Percentiles rank a stretch among this genome's conserved stretches.
phyloP scores from a whole-genome alignment of 2,888 invertebrate genomes.

The Lithosia quadra region DNA sequence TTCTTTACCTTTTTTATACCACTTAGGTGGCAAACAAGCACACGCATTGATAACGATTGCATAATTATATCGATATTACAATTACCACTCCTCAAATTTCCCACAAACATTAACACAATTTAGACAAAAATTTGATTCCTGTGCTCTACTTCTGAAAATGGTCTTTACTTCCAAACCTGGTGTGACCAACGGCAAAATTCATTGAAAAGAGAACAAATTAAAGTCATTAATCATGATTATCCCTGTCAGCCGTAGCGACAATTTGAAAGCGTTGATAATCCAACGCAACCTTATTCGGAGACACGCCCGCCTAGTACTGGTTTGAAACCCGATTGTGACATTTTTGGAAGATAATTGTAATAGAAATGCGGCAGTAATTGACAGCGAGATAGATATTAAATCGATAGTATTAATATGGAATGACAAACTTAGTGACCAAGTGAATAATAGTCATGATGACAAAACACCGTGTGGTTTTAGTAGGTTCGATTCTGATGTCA shows the following conservation, averaged over 20 bases:
- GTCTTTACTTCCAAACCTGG: not conserved
- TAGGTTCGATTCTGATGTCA: too few species aligned
- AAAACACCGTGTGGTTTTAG: too few species aligned
- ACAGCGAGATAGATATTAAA: slow-evolving; percentile 11
- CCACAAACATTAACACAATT: not conserved
- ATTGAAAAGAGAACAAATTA: slow-evolving; percentile 41
- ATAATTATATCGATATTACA: too few species aligned
- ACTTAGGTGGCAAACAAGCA: too few species aligned
- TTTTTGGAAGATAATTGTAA: slow-evolving; percentile 18
- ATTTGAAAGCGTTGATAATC: slow-evolving; percentile 52
- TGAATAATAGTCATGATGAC: too few species aligned
- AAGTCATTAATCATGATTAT: slow-evolving; percentile 48
- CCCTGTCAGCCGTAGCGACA: slow-evolving; percentile 40
- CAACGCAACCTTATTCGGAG: slow-evolving; percentile 22
- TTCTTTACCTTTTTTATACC: too few species aligned
- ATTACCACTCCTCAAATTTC: too few species aligned
- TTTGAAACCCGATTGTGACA: slow-evolving; percentile 17
- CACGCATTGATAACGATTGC: too few species aligned
- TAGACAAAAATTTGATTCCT: not conserved
- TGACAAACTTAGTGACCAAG: not conserved
- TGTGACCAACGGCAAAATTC: slow-evolving; percentile 6
- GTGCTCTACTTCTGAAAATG: not conserved
- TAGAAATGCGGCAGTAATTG: slow-evolving; percentile 13
- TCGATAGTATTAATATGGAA: not conserved
- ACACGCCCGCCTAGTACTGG: slow-evolving; percentile 15